phyloP scores from a whole-genome alignment of 2,797 vertebrate species.

The Amblyopsis hoosieri region DNA sequence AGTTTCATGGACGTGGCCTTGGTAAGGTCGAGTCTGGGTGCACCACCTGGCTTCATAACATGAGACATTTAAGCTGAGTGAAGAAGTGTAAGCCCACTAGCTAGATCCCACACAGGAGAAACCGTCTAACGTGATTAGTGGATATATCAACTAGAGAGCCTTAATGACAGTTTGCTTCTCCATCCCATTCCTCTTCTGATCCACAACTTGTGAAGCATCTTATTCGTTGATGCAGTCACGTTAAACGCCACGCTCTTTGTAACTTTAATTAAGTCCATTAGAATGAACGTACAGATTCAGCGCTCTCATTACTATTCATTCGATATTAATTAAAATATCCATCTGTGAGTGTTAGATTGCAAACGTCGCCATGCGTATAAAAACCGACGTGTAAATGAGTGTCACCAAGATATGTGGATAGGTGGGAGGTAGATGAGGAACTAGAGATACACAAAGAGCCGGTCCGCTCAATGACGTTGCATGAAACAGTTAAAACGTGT shows the following conservation, averaged over 20 bases:
- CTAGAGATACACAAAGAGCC: slow-evolving; percentile 19
- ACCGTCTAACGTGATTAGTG: slow-evolving; percentile 1
- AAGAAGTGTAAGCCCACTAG: slow-evolving; percentile 13
- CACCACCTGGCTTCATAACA: slow-evolving; percentile 57
- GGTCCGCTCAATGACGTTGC: slow-evolving; percentile 8
- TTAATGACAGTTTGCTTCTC: slow-evolving; percentile 25
- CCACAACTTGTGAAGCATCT: slow-evolving; percentile 21
- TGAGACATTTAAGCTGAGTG: slow-evolving; percentile 21
- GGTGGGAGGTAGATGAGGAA: slow-evolving; percentile 22
- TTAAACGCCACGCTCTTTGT: slow-evolving; percentile 43
- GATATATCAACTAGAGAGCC: slow-evolving; percentile 11
- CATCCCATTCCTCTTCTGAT: slow-evolving; percentile 23
- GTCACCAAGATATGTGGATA: slow-evolving; percentile 31
- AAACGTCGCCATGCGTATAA: slow-evolving; percentile 64
- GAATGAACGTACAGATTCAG: slow-evolving; percentile 49
- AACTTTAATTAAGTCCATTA: slow-evolving; percentile 65
- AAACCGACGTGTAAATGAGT: slow-evolving; percentile 39
- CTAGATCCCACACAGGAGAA: slow-evolving; percentile 10
- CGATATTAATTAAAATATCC: slow-evolving; percentile 77
- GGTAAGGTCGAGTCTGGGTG: slow-evolving; percentile 56
- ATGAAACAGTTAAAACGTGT: slow-evolving; percentile 16
- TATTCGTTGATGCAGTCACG: slow-evolving; percentile 44
- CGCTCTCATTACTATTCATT: slow-evolving; percentile 64
- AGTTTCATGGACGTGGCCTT: slow-evolving; percentile 63
- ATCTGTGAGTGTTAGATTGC: slow-evolving; percentile 70